A percentile compares a stretch with the other conserved stretches of the same genome.
Evolutionary conservation across 2,888 invertebrate species (phyloP).

Genomic region (Pammene aurita): DNA sequence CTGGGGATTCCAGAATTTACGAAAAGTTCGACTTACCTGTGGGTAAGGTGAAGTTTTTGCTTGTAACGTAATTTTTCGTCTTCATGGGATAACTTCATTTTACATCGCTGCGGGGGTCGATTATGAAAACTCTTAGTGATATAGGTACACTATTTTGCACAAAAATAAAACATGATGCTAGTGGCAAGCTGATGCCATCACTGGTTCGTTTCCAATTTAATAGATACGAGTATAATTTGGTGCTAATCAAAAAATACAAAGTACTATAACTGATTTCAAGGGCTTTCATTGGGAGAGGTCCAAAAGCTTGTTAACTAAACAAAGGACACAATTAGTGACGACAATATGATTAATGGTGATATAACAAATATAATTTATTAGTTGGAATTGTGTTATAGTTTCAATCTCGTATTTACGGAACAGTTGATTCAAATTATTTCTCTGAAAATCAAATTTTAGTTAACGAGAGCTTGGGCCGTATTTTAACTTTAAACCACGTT

Average conservation of each 20-base stretch:
- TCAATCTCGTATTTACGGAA: background rate
- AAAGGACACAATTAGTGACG: slow-evolving; percentile 28
- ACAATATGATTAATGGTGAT: slow-evolving; percentile 25
- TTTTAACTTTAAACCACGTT: too few relatives aligned
- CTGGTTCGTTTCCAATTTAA: too few relatives aligned
- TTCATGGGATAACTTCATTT: slow-evolving; percentile 4
- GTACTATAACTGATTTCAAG: too few relatives aligned
- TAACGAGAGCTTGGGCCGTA: background rate
- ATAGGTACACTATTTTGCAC: background rate
- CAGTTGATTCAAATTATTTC: background rate
- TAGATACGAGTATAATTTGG: too few relatives aligned
- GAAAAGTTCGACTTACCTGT: slow-evolving; percentile 11
- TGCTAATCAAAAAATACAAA: too few relatives aligned
- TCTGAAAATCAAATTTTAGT: background rate
- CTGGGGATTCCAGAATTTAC: slow-evolving; percentile 26
- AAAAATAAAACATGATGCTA: background rate
- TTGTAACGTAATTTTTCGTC: slow-evolving; percentile 15
- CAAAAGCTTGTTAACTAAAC: slow-evolving; percentile 32
- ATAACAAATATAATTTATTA: slow-evolving; percentile 21
- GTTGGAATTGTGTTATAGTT: slow-evolving; percentile 19
- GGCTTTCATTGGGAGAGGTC: background rate
- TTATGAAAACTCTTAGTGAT: background rate
- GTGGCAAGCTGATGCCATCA: too few relatives aligned
- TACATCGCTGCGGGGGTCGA: slow-evolving; percentile 12
- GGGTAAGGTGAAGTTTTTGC: slow-evolving; percentile 3